Conservation (phyloP, 2,888 invertebrate genomes). For the Cremastinae sp. region DNA sequence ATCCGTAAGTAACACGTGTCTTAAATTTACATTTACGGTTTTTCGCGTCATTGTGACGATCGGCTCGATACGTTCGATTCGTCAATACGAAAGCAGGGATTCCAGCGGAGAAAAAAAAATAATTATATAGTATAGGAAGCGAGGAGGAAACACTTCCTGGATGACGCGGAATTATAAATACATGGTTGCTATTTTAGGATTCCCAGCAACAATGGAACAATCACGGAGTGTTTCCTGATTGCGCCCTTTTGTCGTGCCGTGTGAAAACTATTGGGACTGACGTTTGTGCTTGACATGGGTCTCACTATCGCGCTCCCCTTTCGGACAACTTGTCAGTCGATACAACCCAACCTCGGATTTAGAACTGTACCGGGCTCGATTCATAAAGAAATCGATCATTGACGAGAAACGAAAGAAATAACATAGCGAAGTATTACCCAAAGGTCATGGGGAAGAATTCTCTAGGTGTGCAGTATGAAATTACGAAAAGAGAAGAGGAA, state of each 20-base stretch:
- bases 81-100: not conserved
- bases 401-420: slow-evolving; percentile 16
- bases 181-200: slow-evolving; percentile 59
- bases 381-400: slow-evolving; percentile 21
- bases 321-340: slow-evolving; percentile 50
- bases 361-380: slow-evolving; percentile 2
- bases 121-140: slow-evolving; percentile 18
- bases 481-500: slow-evolving; percentile 12
- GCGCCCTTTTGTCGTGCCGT: slow-evolving; percentile 60
- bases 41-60: not conserved
- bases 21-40: not conserved
- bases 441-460: slow-evolving; percentile 34
- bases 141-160: slow-evolving; percentile 46
- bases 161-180: slow-evolving; percentile 53
- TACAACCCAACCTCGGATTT: slow-evolving; percentile 18
- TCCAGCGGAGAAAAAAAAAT: slow-evolving; percentile 9
- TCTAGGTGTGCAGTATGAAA: slow-evolving; percentile 22
- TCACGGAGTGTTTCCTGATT: slow-evolving; percentile 60
- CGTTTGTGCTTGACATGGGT: slow-evolving; percentile 61
- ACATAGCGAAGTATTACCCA: slow-evolving; percentile 10
- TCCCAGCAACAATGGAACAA: slow-evolving; percentile 57
- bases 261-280: slow-evolving; percentile 62
- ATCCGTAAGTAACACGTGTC: too few relatives aligned
- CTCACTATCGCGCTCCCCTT: slow-evolving; percentile 59
- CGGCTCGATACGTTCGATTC: not conserved